These are phyloP conservation scores for Erythrocercus mccallii DNA, from an alignment of 2,113 vertebrate species.

Conservation along the genomic window DNA sequence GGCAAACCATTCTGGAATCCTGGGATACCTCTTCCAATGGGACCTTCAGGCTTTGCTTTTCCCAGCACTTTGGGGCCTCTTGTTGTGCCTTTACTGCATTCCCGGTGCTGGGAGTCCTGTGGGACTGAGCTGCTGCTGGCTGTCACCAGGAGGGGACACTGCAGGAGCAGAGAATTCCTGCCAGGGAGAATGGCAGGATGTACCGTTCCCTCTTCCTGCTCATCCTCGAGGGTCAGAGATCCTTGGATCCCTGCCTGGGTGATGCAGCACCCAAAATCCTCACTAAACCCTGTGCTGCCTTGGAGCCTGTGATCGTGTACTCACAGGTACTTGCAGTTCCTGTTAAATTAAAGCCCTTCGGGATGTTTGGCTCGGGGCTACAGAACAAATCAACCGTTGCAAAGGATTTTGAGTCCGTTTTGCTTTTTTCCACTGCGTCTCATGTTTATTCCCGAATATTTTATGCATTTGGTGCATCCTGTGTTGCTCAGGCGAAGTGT, in stretches of 20 bases:
- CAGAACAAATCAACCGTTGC: rapidly evolving
- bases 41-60: background rate
- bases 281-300: rapidly evolving
- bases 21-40: background rate
- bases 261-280: background rate
- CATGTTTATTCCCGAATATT: background rate
- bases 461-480: rapidly evolving
- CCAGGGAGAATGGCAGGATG: background rate
- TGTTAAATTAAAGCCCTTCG: background rate
- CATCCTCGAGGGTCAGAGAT: background rate
- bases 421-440: background rate
- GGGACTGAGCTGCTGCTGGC: background rate
- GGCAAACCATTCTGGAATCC: background rate
- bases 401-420: background rate
- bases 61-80: background rate
- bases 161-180: background rate
- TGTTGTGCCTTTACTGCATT: background rate
- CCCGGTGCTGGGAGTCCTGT: background rate
- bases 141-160: slow-evolving; percentile 20
- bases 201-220: background rate
- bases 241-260: background rate
- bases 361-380: background rate
- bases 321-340: background rate
- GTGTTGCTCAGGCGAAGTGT: background rate
- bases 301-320: rapidly evolving